These are phyloP conservation scores for Heliconius aoede DNA, from an alignment of 2,888 invertebrate species.

Conservation along the genomic window DNA sequence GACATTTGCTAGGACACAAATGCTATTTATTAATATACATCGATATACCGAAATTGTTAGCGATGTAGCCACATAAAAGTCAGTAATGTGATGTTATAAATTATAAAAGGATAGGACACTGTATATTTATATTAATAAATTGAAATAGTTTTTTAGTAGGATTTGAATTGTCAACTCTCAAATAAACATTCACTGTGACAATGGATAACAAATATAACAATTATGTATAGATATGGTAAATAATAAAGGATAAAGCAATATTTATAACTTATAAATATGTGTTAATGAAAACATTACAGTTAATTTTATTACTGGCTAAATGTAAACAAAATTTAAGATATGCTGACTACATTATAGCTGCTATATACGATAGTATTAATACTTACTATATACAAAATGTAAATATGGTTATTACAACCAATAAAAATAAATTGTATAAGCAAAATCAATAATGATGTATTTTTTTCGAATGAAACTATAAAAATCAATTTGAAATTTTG, in stretches of 20 bases:
- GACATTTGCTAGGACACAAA: too few relatives aligned
- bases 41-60: too few relatives aligned
- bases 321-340: background rate
- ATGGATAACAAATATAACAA: background rate
- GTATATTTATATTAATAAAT: too few relatives aligned
- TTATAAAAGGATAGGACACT: too few relatives aligned
- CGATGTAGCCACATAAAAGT: too few relatives aligned
- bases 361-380: background rate
- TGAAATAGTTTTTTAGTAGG: too few relatives aligned
- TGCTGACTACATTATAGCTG: constrained; percentile 1
- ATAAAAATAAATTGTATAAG: background rate
- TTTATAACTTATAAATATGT: background rate
- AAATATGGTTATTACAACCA: background rate
- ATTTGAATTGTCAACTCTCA: too few relatives aligned
- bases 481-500: too few relatives aligned
- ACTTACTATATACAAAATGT: background rate
- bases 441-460: constrained; percentile 16
- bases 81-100: too few relatives aligned
- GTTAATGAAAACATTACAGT: background rate
- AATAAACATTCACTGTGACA: too few relatives aligned
- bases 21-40: too few relatives aligned
- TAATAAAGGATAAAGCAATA: background rate
- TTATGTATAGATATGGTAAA: background rate
- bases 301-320: background rate
- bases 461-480: background rate